phyloP scores from a whole-genome alignment of 2,113 vertebrate species.

The Ameiurus melas region DNA sequence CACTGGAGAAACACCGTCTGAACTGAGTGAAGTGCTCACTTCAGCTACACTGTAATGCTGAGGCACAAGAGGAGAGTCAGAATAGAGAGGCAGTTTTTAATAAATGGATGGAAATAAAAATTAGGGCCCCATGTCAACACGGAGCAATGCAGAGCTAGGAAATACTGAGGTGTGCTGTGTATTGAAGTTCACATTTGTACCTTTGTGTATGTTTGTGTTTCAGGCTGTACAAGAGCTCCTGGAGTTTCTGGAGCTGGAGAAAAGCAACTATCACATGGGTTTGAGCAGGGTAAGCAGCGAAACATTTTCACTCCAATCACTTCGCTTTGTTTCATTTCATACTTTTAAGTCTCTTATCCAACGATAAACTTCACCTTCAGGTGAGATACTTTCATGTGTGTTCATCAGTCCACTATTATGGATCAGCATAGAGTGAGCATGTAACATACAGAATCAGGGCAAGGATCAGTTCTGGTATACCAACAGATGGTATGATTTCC shows the following conservation, averaged over 20 bases:
- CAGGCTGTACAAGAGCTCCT: slow-evolving; percentile 93
- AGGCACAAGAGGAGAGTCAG: neutral
- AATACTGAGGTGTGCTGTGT: neutral
- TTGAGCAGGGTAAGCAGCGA: slow-evolving; percentile 83
- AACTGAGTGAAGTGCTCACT: neutral
- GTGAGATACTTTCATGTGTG: neutral
- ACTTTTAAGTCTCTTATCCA: slow-evolving; percentile 18
- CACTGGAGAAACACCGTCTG: neutral
- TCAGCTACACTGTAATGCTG: neutral
- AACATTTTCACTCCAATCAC: neutral
- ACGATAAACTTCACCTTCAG: slow-evolving; percentile 7
- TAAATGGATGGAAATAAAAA: neutral
- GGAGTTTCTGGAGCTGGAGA: slow-evolving; percentile 92
- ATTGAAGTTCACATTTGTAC: neutral
- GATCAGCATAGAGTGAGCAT: slow-evolving; percentile 32
- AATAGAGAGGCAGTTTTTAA: slow-evolving; percentile 23
- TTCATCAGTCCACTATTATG: neutral
- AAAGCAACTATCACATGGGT: slow-evolving; percentile 93
- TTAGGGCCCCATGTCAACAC: slow-evolving; percentile 7
- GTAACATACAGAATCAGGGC: slow-evolving; percentile 37
- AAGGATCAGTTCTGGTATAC: slow-evolving; percentile 37
- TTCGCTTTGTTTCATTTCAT: neutral
- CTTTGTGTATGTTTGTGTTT: slow-evolving; percentile 40
- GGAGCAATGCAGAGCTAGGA: neutral
- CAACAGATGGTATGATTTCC: slow-evolving; percentile 55